These are phyloP conservation scores for Aplochiton taeniatus DNA, from an alignment of 2,797 vertebrate genomes.

Conservation along the genomic window DNA sequence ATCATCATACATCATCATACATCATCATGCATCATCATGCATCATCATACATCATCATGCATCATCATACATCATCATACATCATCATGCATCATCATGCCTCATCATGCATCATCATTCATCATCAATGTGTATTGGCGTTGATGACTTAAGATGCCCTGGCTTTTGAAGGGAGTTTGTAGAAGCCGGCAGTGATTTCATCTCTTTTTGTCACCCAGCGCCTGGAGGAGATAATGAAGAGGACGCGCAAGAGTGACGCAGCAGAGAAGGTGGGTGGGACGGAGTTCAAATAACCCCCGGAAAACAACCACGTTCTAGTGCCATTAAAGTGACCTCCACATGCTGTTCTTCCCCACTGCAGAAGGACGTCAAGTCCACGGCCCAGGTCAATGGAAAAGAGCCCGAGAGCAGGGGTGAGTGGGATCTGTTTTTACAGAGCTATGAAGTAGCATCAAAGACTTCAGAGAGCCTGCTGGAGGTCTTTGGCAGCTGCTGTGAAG, in stretches of 20 bases:
- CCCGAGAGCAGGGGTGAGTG: not conserved
- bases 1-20: too few species aligned
- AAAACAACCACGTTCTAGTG: not conserved
- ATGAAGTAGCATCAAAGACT: not conserved
- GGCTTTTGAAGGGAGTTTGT: not conserved
- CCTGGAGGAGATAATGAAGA: slow-evolving; percentile 98
- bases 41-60: too few species aligned
- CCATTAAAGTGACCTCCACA: slow-evolving; percentile 8
- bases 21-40: too few species aligned
- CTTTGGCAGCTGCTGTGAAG: too few species aligned
- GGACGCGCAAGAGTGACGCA: slow-evolving; percentile 88
- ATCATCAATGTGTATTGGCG: too few species aligned
- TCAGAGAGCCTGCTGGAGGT: too few species aligned
- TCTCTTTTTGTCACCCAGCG: slow-evolving; percentile 76
- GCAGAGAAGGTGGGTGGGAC: slow-evolving; percentile 80
- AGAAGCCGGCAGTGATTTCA: not conserved
- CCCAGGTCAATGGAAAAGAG: slow-evolving; percentile 69
- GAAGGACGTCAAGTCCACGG: slow-evolving; percentile 69
- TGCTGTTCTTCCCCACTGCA: slow-evolving; percentile 44
- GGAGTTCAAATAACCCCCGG: not conserved
- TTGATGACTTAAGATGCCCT: too few species aligned
- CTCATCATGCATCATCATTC: too few species aligned
- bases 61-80: too few species aligned
- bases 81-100: too few species aligned
- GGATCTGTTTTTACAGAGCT: not conserved